Conservation (phyloP, 2,888 invertebrate genomes). For the Dynastes hyllus region DNA sequence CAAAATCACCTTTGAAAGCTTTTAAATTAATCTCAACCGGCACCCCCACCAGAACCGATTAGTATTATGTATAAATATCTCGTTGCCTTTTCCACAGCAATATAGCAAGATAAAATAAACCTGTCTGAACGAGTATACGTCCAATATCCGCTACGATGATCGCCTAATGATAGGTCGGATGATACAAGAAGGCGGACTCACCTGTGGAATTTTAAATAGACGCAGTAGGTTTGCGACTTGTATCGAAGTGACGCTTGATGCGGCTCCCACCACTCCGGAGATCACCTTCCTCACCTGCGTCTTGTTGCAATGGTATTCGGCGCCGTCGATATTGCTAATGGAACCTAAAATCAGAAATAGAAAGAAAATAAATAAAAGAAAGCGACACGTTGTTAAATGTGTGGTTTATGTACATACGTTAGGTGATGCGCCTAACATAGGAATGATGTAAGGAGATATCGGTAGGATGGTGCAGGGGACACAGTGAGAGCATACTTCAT, state of each 20-base stretch:
- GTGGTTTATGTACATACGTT: too few species aligned
- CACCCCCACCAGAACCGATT: not conserved
- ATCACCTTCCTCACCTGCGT: constrained; percentile 89
- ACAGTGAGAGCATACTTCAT: too few species aligned
- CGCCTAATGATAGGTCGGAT: not conserved
- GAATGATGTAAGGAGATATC: too few species aligned
- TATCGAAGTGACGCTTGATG: constrained; percentile 95
- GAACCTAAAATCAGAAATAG: constrained; percentile 80
- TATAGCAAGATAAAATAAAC: too few species aligned
- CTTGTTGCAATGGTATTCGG: constrained; percentile 89
- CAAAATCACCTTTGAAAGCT: too few species aligned
- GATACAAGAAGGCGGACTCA: constrained; percentile 57
- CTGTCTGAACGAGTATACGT: not conserved
- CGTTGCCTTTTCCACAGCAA: too few species aligned
- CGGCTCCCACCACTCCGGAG: constrained; percentile 90
- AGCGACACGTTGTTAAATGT: too few species aligned
- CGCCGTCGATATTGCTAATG: constrained; percentile 94
- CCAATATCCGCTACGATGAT: not conserved
- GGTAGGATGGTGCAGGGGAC: too few species aligned
- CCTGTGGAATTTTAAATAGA: constrained; percentile 92
- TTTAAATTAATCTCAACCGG: not conserved
- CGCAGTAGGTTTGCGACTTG: constrained; percentile 95
- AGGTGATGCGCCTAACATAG: too few species aligned
- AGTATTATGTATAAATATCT: too few species aligned
- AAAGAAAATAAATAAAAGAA: not conserved